Evolutionary conservation across 2,797 vertebrate genomes (phyloP), one percentile per base, ranked within the genome.

Genomic region (Meriones psammophilus): DNA sequence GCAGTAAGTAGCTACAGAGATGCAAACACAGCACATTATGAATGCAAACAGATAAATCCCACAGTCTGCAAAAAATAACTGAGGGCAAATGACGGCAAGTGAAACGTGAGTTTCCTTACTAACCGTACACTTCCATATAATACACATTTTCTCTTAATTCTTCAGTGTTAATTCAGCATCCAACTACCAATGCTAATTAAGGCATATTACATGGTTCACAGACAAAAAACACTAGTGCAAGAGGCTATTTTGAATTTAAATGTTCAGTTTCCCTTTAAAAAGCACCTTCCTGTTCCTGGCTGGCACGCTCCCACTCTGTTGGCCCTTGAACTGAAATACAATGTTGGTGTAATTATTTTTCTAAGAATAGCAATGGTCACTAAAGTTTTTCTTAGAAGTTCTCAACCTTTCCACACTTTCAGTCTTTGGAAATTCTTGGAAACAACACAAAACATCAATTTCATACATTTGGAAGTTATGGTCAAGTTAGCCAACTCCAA

Each of bases 381-480:
- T 89, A 77, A 1, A 87, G 36, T 69, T 92, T 96, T 85, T 50
- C 42, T 85, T 24, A 54, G 83, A 42, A n/a, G 42, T 69, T 86
- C 20, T 18, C 33, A 86, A 54, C 30, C 46, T 96, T 79, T 78
- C 5, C 50, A 42, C 66, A 86, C 83, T 54, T 94, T 93, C 76
- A 87, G 58, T 76, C 50, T 93, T 92, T 91, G 56, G 22, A 96
- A 93, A 79, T 91, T 92, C 91, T 96, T 95, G 50, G 93, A 94
- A 96, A 88, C 42, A 95, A 80, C 22, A 94, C 22, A 83, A 36
- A 26, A 74, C 54, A 88, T 79, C 91, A 68, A 96, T 54, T 54
- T 69, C 26, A 86, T 26, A 26, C 12, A 54, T 8, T 46, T 86
- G 64, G 46, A 54, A 86, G 83, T 69, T 69, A 54, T n/a, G 54